Base-by-base conservation (phyloP, 2,113 vertebrate species). In the Chroicocephalus ridibundus region DNA sequence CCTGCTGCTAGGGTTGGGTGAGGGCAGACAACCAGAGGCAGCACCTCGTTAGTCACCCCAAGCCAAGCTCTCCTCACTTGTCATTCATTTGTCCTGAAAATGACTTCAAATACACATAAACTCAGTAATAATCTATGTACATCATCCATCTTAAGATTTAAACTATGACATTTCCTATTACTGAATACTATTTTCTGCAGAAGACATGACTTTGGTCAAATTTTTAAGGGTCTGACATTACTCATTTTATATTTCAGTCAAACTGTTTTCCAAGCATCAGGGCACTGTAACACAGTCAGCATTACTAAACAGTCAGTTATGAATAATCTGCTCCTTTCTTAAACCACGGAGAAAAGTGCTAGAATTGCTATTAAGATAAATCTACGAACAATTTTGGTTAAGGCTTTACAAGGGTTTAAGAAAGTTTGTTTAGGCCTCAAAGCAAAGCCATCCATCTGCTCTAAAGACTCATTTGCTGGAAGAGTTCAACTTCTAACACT, bases 401-500 rank as follows among this genome's bases (percentile, higher is more conserved):
- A 85, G 70, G 76, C 55, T 72, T 72, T 93, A 51, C 26, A 46
- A 80, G 49, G 44, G 10, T 84, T 92, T 88, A 82, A 76, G 76
- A 64, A 87, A 46, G 32, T 51, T 94, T 82, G 60, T 80, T 94
- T 70, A 92, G 77, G 61, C 55, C 44, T 64, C 86, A 44, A 82
- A 84, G 34, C 55, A 61, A 93, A 90, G 58, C 40, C 80, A 82
- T 78, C 60, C 15, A 15, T 31, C 49, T 93, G 51, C 26, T 90
- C 34, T 80, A 9, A 60, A 76, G 65, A 51, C 22, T 61, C 13
- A 9, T 3, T 3, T 81, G 51, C 60, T 82, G 29, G 72, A 82
- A 61, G 55, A 75, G n/a, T 7, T 70, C 32, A 46, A 2, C 58
- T 58, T 47, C 19, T 65, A 58, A 94, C 47, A 83, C 46, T 81